Evolutionary conservation across 2,797 vertebrate genomes (phyloP).

Genomic region (Cirrhinus mrigala): DNA sequence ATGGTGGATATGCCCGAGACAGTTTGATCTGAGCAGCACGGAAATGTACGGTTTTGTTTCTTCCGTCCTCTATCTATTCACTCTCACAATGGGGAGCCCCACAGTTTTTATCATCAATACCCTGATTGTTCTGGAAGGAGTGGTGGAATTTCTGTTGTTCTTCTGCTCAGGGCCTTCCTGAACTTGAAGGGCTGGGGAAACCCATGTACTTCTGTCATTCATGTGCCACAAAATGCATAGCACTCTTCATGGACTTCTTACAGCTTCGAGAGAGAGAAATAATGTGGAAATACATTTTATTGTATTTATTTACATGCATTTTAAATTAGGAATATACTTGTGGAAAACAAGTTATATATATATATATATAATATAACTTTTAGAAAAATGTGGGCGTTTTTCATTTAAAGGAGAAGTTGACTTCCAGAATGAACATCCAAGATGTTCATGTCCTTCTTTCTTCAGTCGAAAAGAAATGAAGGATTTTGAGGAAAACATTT

Average conservation of each 20-base stretch:
- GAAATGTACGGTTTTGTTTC: constrained; percentile 3
- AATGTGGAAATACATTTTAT: background rate
- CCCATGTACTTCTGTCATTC: constrained; percentile 21
- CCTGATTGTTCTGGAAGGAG: constrained; percentile 62
- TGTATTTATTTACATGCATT: background rate
- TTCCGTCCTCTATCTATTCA: constrained; percentile 25
- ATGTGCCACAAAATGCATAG: constrained; percentile 16
- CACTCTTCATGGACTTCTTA: constrained; percentile 7
- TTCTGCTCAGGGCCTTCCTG: constrained; percentile 26
- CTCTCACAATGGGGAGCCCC: background rate
- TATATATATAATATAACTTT: too few species aligned
- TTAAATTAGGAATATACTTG: background rate
- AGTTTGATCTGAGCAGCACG: background rate
- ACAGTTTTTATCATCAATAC: constrained; percentile 60
- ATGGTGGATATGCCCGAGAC: constrained; percentile 41
- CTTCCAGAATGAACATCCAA: too few species aligned
- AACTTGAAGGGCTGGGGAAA: background rate
- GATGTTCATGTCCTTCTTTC: too few species aligned
- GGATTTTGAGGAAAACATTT: too few species aligned
- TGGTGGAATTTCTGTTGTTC: constrained; percentile 54
- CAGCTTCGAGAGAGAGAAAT: background rate
- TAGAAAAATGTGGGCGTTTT: background rate
- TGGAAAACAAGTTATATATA: too few species aligned
- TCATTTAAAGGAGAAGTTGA: too few species aligned
- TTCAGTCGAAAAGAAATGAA: too few species aligned